A percentile compares a stretch with the other conserved stretches of the same genome.
Conservation (phyloP, 1,140 invertebrate species). For the Diprion similis region DNA sequence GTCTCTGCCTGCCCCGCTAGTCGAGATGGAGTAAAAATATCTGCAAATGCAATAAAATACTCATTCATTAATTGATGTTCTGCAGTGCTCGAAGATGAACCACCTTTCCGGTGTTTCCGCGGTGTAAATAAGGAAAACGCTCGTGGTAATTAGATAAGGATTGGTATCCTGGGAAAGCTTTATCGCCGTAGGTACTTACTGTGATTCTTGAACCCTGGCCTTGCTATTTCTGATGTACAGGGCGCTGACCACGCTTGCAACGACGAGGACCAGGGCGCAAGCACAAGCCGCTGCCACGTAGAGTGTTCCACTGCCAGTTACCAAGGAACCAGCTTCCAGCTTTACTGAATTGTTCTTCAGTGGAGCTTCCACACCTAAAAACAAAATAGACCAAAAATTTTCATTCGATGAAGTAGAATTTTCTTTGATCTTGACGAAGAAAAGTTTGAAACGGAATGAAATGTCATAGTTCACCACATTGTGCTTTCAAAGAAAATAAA, state of each 20-base stretch:
- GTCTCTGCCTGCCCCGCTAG: too few species aligned
- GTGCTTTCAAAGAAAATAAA: too few species aligned
- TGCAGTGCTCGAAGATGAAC: too few species aligned
- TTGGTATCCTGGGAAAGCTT: slow-evolving; percentile 25
- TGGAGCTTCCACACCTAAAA: slow-evolving; percentile 62
- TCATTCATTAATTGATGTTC: too few species aligned
- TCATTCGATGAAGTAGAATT: not conserved
- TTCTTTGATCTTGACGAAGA: not conserved
- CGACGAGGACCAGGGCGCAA: slow-evolving; percentile 76
- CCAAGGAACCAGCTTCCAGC: slow-evolving; percentile 67
- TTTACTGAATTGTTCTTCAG: slow-evolving; percentile 69
- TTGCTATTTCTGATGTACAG: slow-evolving; percentile 83
- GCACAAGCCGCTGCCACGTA: slow-evolving; percentile 84
- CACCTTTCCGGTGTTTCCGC: too few species aligned
- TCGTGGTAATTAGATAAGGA: too few species aligned
- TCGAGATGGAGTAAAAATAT: too few species aligned
- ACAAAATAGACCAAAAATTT: slow-evolving; percentile 20
- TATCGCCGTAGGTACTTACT: slow-evolving; percentile 64
- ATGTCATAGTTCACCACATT: too few species aligned
- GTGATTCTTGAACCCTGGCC: slow-evolving; percentile 75
- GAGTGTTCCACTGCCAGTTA: slow-evolving; percentile 72
- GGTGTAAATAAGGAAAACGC: too few species aligned
- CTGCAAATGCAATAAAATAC: too few species aligned
- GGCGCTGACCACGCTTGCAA: slow-evolving; percentile 74
- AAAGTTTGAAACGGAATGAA: too few species aligned